Percentiles rank a stretch among this genome's conserved stretches.
phyloP scores from a whole-genome alignment of 1,140 invertebrate genomes.

The Papilio aristodemus region DNA sequence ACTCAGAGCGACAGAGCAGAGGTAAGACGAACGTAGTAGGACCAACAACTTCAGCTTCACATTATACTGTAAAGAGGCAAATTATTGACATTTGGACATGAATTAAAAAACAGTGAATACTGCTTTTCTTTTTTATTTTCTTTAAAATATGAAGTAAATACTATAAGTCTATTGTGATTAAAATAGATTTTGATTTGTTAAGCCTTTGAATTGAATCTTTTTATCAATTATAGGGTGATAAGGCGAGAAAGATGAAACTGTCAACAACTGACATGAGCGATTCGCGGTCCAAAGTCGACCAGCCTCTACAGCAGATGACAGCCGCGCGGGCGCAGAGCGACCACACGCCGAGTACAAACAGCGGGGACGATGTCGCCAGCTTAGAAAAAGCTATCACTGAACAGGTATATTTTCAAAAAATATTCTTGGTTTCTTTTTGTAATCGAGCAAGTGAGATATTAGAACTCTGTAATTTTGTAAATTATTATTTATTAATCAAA shows the following conservation, averaged over 20 bases:
- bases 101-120: too few species aligned
- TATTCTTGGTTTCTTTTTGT: not conserved
- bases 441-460: not conserved
- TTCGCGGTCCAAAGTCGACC: slow-evolving; percentile 27
- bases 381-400: slow-evolving; percentile 34
- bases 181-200: too few species aligned
- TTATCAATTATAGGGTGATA: slow-evolving; percentile 25
- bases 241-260: slow-evolving; percentile 29
- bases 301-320: slow-evolving; percentile 15
- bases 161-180: too few species aligned
- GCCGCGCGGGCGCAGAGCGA: not conserved
- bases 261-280: slow-evolving; percentile 16
- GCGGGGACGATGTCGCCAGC: slow-evolving; percentile 8
- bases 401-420: slow-evolving; percentile 28
- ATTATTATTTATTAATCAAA: too few species aligned
- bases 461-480: not conserved
- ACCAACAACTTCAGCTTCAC: too few species aligned
- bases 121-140: too few species aligned
- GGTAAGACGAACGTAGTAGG: too few species aligned
- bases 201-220: too few species aligned
- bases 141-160: too few species aligned
- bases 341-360: not conserved
- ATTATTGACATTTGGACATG: too few species aligned
- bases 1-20: too few species aligned
- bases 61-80: too few species aligned